Evolutionary conservation across 2,797 vertebrate species (phyloP), one percentile per base, ranked within the genome.

Genomic region (Gadopsis bispinosus): DNA sequence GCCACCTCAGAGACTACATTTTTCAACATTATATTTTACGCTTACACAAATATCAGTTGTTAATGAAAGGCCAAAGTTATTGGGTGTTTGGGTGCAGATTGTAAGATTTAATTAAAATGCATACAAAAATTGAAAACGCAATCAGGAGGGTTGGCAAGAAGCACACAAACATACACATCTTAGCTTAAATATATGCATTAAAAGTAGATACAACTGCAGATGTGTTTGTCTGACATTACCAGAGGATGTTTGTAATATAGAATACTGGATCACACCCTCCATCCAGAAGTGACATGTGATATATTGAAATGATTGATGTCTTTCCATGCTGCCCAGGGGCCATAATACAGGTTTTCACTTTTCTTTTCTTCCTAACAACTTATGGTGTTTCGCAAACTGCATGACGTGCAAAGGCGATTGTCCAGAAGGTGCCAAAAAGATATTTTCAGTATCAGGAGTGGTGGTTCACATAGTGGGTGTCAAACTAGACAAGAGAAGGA

Each of bases 291-390:
- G 77, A 79, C 82, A 73, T 77, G 77, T 55, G 66, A 75, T 84
- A 62, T 77, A 75, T 61, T 73, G 45, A 73, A 80, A 60, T 86
- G 86, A 92, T 80, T 53, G 83, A 83, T 88, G 74, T 78, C 80
- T 60, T 85, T 81, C 16, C 4, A 16, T 33, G 48, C 29, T 41
- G 56, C 73, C 77, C 53, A 3, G 50, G 4, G 63, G 60, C 43
- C n/a, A 37, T 1, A 19, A 4, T 14, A 43, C 29, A 75, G 26
- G 22, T 69, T 60, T 58, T 17, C 16, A 14, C 13, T 43, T 43
- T 61, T 73, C 33, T 26, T n/a, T 26, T 50, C 10, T 43, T 8
- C 2, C 14, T 20, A 19, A 11, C 0, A 7, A 62, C 13, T 26
- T 53, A 22, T 2, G 10, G n/a, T 53, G 8, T 45, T 62, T 62